phyloP scores from a whole-genome alignment of 2,888 invertebrate genomes.

The Cantharis nigra region DNA sequence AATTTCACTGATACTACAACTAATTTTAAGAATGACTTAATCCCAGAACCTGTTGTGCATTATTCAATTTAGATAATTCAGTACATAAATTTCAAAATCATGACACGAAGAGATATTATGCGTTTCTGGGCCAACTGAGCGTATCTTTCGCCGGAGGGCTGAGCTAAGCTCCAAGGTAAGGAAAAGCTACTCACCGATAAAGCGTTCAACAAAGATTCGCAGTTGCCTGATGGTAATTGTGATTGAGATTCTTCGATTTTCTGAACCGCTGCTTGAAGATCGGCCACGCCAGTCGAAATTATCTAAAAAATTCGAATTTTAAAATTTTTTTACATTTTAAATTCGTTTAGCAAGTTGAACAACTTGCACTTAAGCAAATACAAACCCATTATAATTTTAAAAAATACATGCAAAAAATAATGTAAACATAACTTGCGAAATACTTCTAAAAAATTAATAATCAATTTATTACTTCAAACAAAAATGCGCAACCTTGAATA shows the following conservation, averaged over 20 bases:
- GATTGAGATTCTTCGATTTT: constrained; percentile 70
- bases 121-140: too few species aligned
- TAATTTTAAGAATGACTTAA: background rate
- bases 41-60: background rate
- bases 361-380: background rate
- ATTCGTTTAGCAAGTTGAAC: background rate
- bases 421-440: background rate
- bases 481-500: background rate
- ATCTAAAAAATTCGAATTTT: background rate
- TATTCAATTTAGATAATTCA: background rate
- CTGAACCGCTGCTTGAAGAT: constrained; percentile 69
- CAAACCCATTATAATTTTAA: background rate
- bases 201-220: constrained; percentile 72
- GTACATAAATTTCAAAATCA: background rate
- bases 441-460: background rate
- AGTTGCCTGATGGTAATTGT: constrained; percentile 71
- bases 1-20: background rate
- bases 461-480: background rate
- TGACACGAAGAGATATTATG: too few species aligned
- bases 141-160: too few species aligned
- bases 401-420: background rate
- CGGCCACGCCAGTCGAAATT: constrained; percentile 63
- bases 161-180: background rate
- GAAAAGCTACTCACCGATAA: constrained; percentile 64
- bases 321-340: background rate